A percentile compares a stretch with the other conserved stretches of the same genome.
These are phyloP conservation scores for Plumapathes pennacea DNA, from an alignment of 92 coral and sea anemone genomes.

Conservation along the genomic window DNA sequence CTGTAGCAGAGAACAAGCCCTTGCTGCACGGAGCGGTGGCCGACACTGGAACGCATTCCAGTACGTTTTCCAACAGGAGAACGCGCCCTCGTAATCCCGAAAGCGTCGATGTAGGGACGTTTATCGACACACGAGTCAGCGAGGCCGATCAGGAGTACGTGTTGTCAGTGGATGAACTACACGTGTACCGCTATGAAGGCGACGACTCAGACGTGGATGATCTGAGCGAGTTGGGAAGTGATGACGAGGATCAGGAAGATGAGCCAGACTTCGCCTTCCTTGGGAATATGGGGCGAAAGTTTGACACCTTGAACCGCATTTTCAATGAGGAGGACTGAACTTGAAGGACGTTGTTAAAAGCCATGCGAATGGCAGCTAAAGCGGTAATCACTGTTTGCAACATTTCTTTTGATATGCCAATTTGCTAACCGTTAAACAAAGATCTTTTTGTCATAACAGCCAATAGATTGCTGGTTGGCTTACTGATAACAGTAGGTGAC, in stretches of 20 bases:
- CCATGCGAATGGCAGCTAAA: too few relatives aligned
- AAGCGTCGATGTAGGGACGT: conserved; percentile 87
- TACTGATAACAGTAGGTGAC: too few relatives aligned
- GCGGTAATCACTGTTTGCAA: too few relatives aligned
- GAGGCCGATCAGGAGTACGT: conserved; percentile 94
- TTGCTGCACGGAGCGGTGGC: conserved; percentile 63
- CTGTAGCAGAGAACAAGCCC: conserved; percentile 70
- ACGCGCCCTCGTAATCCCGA: conserved; percentile 69
- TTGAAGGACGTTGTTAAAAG: too few relatives aligned
- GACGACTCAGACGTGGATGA: conserved; percentile 96
- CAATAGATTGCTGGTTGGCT: too few relatives aligned
- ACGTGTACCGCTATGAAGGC: conserved; percentile 88
- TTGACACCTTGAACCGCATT: conserved; percentile 82
- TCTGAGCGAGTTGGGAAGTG: conserved; percentile 89
- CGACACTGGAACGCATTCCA: conserved; percentile 60
- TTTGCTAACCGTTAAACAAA: too few relatives aligned
- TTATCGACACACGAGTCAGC: conserved; percentile 84
- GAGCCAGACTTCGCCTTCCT: conserved; percentile 93
- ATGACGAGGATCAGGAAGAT: conserved; percentile 84
- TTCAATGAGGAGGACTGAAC: conserved; percentile 77
- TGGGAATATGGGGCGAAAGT: conserved; percentile 90
- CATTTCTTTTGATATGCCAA: too few relatives aligned
- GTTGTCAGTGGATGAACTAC: conserved; percentile 77
- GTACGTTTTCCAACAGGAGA: conserved; percentile 63
- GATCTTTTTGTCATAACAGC: too few relatives aligned